Conservation (phyloP, 2,113 vertebrate genomes). For the Euleptes europaea region DNA sequence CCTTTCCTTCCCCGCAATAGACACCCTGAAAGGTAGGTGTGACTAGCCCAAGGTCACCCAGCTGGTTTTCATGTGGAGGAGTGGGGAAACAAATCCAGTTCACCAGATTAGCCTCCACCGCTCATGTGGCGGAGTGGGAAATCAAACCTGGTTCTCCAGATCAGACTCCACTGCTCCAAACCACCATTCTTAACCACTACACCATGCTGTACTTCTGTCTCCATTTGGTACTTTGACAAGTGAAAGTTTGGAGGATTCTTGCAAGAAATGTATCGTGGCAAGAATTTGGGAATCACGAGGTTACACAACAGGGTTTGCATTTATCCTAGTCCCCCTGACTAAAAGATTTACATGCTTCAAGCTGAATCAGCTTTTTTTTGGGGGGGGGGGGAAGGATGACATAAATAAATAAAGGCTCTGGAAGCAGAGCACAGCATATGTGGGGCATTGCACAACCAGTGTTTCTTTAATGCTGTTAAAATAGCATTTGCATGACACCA, state of each 20-base stretch:
- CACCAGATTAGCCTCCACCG: too few species aligned
- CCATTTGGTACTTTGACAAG: slow-evolving; percentile 28
- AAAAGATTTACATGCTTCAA: slow-evolving; percentile 50
- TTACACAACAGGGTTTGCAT: slow-evolving; percentile 49
- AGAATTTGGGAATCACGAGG: slow-evolving; percentile 32
- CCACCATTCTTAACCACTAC: too few species aligned
- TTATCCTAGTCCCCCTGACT: slow-evolving; percentile 21
- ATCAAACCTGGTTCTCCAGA: too few species aligned
- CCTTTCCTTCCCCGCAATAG: too few species aligned
- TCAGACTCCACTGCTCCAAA: too few species aligned
- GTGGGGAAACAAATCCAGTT: too few species aligned
- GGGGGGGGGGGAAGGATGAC: neutral
- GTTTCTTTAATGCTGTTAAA: neutral
- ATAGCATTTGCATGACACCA: neutral
- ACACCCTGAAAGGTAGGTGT: too few species aligned
- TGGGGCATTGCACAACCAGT: neutral
- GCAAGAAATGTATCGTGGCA: slow-evolving; percentile 40
- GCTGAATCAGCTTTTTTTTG: slow-evolving; percentile 33
- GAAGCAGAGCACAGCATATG: slow-evolving; percentile 16
- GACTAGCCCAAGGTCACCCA: too few species aligned
- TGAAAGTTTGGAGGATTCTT: slow-evolving; percentile 34
- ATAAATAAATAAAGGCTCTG: slow-evolving; percentile 38
- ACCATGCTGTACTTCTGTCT: slow-evolving; percentile 8
- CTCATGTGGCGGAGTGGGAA: too few species aligned
- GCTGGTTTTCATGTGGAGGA: too few species aligned